Percentiles rank a stretch among this genome's conserved stretches.
Evolutionary conservation across 2,797 vertebrate genomes (phyloP).

Genomic region (Semotilus atromaculatus): DNA sequence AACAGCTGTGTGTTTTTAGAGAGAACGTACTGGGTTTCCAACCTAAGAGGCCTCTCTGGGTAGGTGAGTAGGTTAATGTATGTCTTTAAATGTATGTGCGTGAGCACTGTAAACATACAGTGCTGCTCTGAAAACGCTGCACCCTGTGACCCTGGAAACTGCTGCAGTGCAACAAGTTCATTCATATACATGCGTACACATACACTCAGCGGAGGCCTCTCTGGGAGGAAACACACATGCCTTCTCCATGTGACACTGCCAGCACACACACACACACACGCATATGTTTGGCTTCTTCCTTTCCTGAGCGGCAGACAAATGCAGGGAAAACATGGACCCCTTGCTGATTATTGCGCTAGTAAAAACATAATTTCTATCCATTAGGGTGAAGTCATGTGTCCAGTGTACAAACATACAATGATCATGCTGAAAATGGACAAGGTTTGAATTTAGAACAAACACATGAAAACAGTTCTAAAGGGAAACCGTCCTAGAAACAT

Average conservation of each 20-base stretch:
- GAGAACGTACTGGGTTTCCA: conserved; percentile 20
- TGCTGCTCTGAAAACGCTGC: conserved; percentile 78
- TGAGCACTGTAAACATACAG: conserved; percentile 76
- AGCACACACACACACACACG: conserved; percentile 24
- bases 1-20: background rate
- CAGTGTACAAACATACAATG: background rate
- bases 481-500: background rate
- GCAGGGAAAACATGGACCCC: conserved; percentile 19
- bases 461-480: background rate
- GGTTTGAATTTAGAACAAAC: background rate
- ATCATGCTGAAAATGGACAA: background rate
- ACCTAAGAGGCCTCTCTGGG: conserved; percentile 28
- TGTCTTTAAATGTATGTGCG: conserved; percentile 46
- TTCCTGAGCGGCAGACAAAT: background rate
- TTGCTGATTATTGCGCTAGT: conserved; percentile 31
- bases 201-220: conserved; percentile 72
- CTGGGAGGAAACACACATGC: conserved; percentile 77
- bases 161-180: conserved; percentile 82
- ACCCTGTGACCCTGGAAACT: conserved; percentile 81
- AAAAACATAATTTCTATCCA: conserved; percentile 5
- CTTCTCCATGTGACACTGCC: conserved; percentile 72
- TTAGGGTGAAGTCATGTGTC: conserved; percentile 1
- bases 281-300: conserved; percentile 30
- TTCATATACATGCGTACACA: conserved; percentile 48
- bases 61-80: conserved; percentile 39